Evolutionary conservation across 2,113 vertebrate species (phyloP), one percentile per base, ranked within the genome.

Genomic region (Zosterops borbonicus): DNA sequence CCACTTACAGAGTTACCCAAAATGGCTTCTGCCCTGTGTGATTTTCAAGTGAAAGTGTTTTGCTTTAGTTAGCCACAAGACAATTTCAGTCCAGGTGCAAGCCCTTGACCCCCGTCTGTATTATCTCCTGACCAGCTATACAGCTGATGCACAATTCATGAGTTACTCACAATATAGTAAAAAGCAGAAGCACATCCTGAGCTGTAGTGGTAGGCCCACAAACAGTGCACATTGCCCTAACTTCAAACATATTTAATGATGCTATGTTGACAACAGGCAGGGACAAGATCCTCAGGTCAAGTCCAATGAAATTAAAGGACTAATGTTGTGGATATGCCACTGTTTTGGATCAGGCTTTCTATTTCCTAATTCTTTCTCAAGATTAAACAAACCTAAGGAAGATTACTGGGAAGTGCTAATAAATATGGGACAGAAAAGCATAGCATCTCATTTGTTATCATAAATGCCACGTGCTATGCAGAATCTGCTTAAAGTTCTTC

Each of bases 201-300:
- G 3, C 35, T 89, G 18, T 33, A 74, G 39, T 12, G 2, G 5
- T 21, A 60, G 62, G 9, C 19, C 4, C 21, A 33, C 9, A 29
- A 39, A 42, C 16, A 25, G 4, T 15, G 20, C 22, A 50, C 14
- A 20, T 4, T 47, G 15, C 2, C 6, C 8, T 71, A 22, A 17
- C 25, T 91, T 83, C 50, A 83, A 18, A 60, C 9, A 23, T 8
- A 14, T 31, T 74, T 65, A 74, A 63, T 46, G 12, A 16, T 31
- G 28, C 3, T 44, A 9, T 0, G 0, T 27, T 60, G 24, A 29
- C 10, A 46, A 27, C 5, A 75, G 25, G 24, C 16, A 71, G 25
- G 10, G 31, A 58, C 7, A 37, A 39, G 20, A 70, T 8, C 9
- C 21, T 67, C 18, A 47, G 56, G 12, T 9, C 15, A 55, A 55